phyloP scores from a whole-genome alignment of 35 echinoderm and acorn worm genomes.

The Apostichopus japonicus region DNA sequence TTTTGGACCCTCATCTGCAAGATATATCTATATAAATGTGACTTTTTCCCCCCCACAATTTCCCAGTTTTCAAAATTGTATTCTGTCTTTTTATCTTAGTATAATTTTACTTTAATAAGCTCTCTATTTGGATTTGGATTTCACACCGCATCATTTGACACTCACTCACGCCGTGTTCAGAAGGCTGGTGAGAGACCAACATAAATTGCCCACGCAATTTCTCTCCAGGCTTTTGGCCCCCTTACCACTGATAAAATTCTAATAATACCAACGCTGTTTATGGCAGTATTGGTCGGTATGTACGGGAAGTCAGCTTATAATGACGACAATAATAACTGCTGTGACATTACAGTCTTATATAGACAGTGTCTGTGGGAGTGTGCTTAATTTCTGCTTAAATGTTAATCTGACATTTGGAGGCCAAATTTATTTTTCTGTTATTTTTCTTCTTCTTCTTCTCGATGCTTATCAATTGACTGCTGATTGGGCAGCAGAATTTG shows the following conservation, averaged over 20 bases:
- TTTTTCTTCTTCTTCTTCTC: not conserved
- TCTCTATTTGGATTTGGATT: too few species aligned
- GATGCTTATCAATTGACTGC: not conserved
- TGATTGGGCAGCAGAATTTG: too few species aligned
- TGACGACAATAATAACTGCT: too few species aligned
- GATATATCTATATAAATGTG: too few species aligned
- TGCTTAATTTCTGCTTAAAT: not conserved
- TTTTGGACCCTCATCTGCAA: too few species aligned
- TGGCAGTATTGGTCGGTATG: not conserved
- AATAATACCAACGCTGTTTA: not conserved
- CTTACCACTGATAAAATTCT: not conserved
- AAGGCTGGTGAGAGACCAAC: not conserved
- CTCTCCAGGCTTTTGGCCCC: not conserved
- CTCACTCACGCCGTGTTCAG: not conserved
- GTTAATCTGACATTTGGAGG: not conserved
- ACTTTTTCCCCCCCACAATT: too few species aligned
- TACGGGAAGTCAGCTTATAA: not conserved
- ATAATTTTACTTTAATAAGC: too few species aligned
- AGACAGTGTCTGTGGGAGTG: too few species aligned
- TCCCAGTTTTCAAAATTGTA: too few species aligned
- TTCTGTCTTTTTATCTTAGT: too few species aligned
- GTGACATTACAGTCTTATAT: too few species aligned
- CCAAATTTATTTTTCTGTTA: not conserved
- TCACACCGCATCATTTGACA: too few species aligned
- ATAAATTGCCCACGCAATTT: not conserved